phyloP scores from a whole-genome alignment of 2,888 invertebrate species.

The Apamea crenata region DNA sequence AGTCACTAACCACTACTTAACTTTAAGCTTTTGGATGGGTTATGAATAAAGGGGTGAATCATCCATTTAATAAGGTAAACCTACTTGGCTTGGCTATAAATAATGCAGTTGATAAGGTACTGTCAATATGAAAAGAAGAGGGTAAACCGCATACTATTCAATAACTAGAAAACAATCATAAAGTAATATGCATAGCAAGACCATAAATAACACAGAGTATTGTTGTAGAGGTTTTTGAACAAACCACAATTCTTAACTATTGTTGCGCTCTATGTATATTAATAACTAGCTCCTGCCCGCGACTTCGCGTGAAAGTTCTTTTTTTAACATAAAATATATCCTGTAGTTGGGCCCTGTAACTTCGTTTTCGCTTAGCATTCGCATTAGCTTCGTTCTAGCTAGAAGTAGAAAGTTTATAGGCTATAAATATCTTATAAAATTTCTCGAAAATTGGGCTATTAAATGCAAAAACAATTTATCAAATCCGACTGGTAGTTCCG shows the following conservation, averaged over 20 bases:
- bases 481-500: neutral
- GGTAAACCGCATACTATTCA: neutral
- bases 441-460: too few relatives aligned
- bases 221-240: neutral
- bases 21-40: neutral
- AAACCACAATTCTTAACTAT: slow-evolving; percentile 11
- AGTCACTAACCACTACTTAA: neutral
- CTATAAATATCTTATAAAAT: neutral
- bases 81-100: neutral
- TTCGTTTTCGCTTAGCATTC: neutral
- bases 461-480: too few relatives aligned
- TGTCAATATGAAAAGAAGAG: neutral
- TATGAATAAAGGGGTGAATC: neutral
- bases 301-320: neutral
- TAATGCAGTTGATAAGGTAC: neutral
- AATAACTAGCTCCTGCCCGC: neutral
- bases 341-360: neutral
- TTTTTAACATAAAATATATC: neutral
- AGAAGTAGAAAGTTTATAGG: too few relatives aligned
- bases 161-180: neutral
- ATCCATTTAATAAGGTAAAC: neutral
- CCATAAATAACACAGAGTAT: slow-evolving; percentile 14
- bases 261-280: neutral
- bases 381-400: too few relatives aligned
- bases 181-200: neutral